Conservation (phyloP, 2,113 vertebrate species). For the Reinhardtius hippoglossoides region DNA sequence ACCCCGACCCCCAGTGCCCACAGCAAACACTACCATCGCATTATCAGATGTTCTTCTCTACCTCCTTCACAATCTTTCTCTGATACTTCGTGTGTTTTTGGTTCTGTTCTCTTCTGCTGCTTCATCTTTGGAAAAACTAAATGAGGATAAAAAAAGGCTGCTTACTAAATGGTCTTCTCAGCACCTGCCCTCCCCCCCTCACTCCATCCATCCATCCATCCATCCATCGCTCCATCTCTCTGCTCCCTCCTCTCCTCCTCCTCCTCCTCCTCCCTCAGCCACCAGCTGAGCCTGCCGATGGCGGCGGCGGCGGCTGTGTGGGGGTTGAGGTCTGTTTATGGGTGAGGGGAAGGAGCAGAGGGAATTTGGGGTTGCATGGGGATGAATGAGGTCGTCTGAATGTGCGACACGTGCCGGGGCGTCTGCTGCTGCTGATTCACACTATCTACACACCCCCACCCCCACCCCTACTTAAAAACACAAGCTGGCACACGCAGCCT, state of each 20-base stretch:
- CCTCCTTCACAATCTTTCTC: neutral
- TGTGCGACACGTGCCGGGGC: slow-evolving; percentile 73
- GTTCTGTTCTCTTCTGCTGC: slow-evolving; percentile 1
- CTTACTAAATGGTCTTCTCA: slow-evolving; percentile 31
- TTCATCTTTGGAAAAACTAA: slow-evolving; percentile 19
- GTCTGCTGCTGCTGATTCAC: slow-evolving; percentile 72
- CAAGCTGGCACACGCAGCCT: slow-evolving; percentile 40
- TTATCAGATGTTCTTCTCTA: neutral
- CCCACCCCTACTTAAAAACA: slow-evolving; percentile 40
- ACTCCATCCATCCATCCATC: slow-evolving; percentile 19
- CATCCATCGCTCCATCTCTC: slow-evolving; percentile 23
- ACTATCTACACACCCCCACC: slow-evolving; percentile 4
- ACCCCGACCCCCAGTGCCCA: slow-evolving; percentile 30
- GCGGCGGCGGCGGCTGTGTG: slow-evolving; percentile 51
- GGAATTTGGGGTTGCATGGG: slow-evolving; percentile 62
- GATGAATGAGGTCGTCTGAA: slow-evolving; percentile 77
- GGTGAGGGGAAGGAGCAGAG: slow-evolving; percentile 51
- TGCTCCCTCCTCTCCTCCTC: slow-evolving; percentile 11
- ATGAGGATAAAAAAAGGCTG: slow-evolving; percentile 11
- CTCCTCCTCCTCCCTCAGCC: slow-evolving; percentile 41
- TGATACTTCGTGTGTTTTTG: neutral
- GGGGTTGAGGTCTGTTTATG: slow-evolving; percentile 65
- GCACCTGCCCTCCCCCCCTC: slow-evolving; percentile 36
- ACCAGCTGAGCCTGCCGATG: slow-evolving; percentile 70
- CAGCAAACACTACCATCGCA: slow-evolving; percentile 24